Conservation (phyloP, 2,888 invertebrate species). For the Cosmia pyralina region DNA sequence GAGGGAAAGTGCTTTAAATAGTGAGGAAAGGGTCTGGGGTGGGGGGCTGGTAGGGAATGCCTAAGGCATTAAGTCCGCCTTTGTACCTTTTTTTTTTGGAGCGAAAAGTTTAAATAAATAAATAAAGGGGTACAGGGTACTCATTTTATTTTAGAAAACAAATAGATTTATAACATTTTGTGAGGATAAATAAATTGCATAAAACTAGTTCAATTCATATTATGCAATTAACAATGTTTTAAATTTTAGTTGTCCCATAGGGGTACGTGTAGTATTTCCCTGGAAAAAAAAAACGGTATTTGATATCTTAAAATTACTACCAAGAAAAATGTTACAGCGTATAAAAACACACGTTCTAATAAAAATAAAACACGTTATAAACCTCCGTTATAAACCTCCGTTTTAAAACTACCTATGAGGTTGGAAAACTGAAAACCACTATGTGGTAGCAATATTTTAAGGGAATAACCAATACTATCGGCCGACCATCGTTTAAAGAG, state of each 20-base stretch:
- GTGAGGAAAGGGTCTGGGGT: too few species aligned
- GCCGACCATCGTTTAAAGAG: constrained; percentile 74
- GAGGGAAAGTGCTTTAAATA: neutral
- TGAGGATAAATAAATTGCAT: neutral
- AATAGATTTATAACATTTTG: too few species aligned
- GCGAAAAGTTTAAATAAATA: too few species aligned
- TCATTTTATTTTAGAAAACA: neutral
- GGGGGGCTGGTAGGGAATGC: too few species aligned
- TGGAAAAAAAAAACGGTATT: neutral
- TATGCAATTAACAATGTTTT: neutral
- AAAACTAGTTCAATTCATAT: neutral
- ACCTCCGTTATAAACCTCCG: too few species aligned
- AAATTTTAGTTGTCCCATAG: too few species aligned
- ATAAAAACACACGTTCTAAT: constrained; percentile 26
- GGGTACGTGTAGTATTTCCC: neutral
- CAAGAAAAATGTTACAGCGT: neutral
- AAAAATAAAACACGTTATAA: constrained; percentile 53
- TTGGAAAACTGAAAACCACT: constrained; percentile 59
- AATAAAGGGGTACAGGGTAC: too few species aligned
- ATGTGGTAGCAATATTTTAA: constrained; percentile 73
- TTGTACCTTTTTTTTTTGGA: too few species aligned
- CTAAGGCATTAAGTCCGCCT: too few species aligned
- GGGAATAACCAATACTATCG: constrained; percentile 76
- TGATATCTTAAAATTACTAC: neutral
- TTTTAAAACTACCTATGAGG: constrained; percentile 42